phyloP scores from a whole-genome alignment of 2,113 vertebrate genomes.

The Octodon degus region DNA sequence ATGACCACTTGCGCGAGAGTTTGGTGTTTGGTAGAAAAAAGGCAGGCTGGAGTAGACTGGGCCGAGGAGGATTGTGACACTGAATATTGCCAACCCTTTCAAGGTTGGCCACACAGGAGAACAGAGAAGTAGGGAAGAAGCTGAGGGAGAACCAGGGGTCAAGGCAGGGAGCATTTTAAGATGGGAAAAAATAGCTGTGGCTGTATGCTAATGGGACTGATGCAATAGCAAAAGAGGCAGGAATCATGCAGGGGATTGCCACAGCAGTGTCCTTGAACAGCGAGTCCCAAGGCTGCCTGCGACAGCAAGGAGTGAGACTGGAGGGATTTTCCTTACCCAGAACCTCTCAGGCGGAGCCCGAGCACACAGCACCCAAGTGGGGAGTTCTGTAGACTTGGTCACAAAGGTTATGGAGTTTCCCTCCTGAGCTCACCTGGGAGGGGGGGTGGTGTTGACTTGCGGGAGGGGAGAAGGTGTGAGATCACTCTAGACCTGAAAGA shows the following conservation, averaged over 20 bases:
- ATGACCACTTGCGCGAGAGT: neutral
- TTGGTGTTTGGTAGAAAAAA: neutral
- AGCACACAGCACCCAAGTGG: neutral
- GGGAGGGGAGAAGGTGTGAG: neutral
- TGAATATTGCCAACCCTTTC: neutral
- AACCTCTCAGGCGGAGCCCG: neutral
- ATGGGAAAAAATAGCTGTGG: neutral
- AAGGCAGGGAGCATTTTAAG: slow-evolving; percentile 1
- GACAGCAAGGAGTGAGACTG: neutral
- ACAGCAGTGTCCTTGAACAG: slow-evolving; percentile 39
- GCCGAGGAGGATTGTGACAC: neutral
- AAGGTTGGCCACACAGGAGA: neutral
- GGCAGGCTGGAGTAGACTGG: neutral
- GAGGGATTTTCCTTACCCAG: slow-evolving; percentile 6
- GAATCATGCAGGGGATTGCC: neutral
- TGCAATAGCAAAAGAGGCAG: neutral
- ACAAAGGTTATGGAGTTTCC: slow-evolving; percentile 10
- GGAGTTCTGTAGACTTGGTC: neutral
- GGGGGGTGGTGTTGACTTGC: neutral
- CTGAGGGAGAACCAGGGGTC: neutral
- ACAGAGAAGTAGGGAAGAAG: neutral
- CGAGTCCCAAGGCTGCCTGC: neutral
- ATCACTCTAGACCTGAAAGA: neutral
- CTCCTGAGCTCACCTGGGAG: neutral
- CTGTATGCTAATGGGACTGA: neutral